phyloP scores from a whole-genome alignment of 2,113 vertebrate species.

The Ictalurus furcatus region DNA sequence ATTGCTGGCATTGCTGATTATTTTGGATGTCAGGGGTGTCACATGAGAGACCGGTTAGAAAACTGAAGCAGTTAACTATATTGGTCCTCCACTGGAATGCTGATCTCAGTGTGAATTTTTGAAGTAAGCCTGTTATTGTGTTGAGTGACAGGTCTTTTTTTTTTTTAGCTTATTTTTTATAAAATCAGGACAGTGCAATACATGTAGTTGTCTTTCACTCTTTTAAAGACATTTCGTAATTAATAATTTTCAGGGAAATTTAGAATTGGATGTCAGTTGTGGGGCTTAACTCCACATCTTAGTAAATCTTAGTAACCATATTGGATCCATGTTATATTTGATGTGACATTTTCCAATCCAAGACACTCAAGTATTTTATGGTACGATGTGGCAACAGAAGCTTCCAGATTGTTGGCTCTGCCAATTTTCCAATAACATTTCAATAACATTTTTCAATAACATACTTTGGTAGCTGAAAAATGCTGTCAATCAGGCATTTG shows the following conservation, averaged over 20 bases:
- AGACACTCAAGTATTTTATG: not conserved
- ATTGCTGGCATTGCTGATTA: not conserved
- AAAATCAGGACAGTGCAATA: not conserved
- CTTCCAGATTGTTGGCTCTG: not conserved
- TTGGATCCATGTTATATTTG: not conserved
- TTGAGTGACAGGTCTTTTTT: not conserved
- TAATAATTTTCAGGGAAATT: not conserved
- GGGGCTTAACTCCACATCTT: not conserved
- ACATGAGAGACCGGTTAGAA: not conserved
- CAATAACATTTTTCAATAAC: not conserved
- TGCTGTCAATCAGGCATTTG: not conserved
- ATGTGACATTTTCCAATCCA: not conserved
- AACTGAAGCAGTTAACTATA: conserved; percentile 11
- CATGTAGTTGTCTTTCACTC: not conserved
- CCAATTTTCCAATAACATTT: not conserved
- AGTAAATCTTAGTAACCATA: not conserved
- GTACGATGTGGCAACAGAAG: not conserved
- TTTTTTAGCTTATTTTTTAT: not conserved
- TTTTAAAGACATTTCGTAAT: not conserved
- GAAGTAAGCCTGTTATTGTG: not conserved
- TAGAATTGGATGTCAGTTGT: not conserved
- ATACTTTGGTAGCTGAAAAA: not conserved
- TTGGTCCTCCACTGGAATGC: not conserved
- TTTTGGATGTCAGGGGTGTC: not conserved
- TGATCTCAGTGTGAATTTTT: not conserved